Conservation (phyloP, 2,797 vertebrate species). For the Aratinga solstitialis region DNA sequence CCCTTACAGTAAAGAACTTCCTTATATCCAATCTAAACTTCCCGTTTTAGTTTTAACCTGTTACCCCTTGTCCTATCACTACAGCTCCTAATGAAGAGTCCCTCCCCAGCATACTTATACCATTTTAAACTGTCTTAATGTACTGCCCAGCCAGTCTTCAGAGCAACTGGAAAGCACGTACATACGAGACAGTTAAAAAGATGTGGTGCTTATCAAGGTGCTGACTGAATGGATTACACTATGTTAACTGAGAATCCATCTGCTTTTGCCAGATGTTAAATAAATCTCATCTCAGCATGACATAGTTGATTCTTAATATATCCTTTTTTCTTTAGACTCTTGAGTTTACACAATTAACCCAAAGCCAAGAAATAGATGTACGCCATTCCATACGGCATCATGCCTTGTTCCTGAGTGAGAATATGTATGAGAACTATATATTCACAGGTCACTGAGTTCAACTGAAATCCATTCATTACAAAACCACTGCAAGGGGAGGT, state of each 20-base stretch:
- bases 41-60: too few species aligned
- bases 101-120: neutral
- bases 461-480: neutral
- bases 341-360: neutral
- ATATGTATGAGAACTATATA: neutral
- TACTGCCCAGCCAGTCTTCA: neutral
- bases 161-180: neutral
- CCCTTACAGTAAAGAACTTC: too few species aligned
- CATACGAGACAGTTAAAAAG: neutral
- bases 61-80: neutral
- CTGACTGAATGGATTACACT: constrained; percentile 14
- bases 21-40: too few species aligned
- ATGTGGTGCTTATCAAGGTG: neutral
- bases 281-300: neutral
- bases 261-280: constrained; percentile 35
- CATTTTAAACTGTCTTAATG: neutral
- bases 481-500: neutral
- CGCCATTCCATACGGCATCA: neutral
- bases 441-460: neutral
- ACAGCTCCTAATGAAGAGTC: neutral
- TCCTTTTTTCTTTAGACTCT: neutral
- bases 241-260: neutral
- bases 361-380: neutral
- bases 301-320: neutral
- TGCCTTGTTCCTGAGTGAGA: neutral